Evolutionary conservation across 2,113 vertebrate species (phyloP).

Genomic region (Lynx canadensis): DNA sequence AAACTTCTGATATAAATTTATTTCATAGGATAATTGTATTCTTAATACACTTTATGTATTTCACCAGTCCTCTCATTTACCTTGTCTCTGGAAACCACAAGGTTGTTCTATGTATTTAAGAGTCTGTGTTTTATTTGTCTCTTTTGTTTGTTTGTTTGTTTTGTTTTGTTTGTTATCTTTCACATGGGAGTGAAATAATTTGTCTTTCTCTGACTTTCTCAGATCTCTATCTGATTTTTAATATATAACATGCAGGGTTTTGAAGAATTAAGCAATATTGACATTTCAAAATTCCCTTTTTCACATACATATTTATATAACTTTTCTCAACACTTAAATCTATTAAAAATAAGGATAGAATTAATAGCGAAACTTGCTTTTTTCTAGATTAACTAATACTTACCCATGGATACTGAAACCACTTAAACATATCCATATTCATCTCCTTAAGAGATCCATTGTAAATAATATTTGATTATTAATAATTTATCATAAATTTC

Average conservation of each 20-base stretch:
- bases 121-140: not conserved
- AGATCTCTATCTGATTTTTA: not conserved
- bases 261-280: not conserved
- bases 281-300: not conserved
- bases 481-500: not conserved
- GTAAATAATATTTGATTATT: not conserved
- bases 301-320: not conserved
- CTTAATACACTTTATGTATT: not conserved
- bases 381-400: not conserved
- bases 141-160: not conserved
- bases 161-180: not conserved
- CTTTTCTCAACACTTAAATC: not conserved
- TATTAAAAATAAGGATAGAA: not conserved
- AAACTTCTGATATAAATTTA: slow-evolving; percentile 31
- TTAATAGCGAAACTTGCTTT: not conserved
- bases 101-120: not conserved
- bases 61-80: not conserved
- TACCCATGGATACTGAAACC: not conserved
- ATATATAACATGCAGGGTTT: not conserved
- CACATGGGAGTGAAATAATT: not conserved
- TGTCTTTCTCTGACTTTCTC: not conserved
- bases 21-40: not conserved
- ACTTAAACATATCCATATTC: not conserved
- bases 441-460: not conserved
- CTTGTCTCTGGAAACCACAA: not conserved